These are phyloP conservation scores for Carcharodon carcharias DNA, from an alignment of 2,797 vertebrate genomes.

Conservation along the genomic window DNA sequence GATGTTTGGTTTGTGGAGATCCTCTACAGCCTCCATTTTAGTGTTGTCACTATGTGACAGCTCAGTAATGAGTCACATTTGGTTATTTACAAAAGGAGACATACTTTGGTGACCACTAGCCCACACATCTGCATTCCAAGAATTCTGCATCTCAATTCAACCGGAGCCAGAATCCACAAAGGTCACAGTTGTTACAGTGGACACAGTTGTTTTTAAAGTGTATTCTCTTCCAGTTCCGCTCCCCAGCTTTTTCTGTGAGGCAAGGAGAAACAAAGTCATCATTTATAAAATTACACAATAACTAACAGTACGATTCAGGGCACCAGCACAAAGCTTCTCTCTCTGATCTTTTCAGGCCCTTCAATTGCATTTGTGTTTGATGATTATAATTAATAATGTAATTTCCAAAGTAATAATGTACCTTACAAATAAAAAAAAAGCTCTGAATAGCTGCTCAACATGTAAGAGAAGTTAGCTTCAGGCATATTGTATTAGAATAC, in stretches of 20 bases:
- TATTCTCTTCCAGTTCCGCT: slow-evolving; percentile 28
- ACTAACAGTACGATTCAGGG: neutral
- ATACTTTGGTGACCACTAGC: neutral
- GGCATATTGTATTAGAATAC: neutral
- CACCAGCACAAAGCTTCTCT: neutral
- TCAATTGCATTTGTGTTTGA: neutral
- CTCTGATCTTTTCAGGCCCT: neutral
- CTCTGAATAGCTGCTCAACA: neutral
- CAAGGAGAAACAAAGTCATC: neutral
- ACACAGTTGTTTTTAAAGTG: neutral
- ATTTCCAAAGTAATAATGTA: neutral
- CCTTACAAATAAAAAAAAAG: neutral
- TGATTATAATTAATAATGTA: neutral
- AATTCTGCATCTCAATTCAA: neutral
- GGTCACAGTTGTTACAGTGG: neutral
- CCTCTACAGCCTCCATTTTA: neutral
- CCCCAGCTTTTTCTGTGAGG: slow-evolving; percentile 5
- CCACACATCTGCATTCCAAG: slow-evolving; percentile 23
- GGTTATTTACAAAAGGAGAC: neutral
- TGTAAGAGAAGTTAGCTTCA: neutral
- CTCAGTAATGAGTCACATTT: neutral
- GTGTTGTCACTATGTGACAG: neutral
- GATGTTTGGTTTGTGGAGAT: neutral
- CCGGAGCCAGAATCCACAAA: slow-evolving; percentile 17
- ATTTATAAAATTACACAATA: neutral